Percentiles rank a stretch among this genome's conserved stretches.
These are phyloP conservation scores for Forbesichthys papilliferus DNA, from an alignment of 2,113 vertebrate genomes.

Conservation along the genomic window DNA sequence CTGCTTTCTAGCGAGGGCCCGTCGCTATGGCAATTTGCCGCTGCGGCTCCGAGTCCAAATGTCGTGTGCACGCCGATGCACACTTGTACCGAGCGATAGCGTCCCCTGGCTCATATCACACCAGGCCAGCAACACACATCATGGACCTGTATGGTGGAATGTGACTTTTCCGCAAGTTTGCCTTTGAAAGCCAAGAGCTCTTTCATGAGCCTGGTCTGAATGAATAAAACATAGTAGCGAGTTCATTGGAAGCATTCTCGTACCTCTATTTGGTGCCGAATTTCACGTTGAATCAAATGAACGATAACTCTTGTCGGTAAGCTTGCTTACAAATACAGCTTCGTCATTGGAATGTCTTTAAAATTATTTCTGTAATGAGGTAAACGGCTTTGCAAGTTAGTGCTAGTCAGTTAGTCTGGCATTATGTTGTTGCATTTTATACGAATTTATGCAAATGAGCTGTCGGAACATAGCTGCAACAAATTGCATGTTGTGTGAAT, in stretches of 20 bases:
- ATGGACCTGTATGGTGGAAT: conserved; percentile 70
- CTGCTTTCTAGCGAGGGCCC: conserved; percentile 55
- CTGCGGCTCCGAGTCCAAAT: conserved; percentile 72
- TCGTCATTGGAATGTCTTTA: conserved; percentile 50
- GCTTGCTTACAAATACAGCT: conserved; percentile 52
- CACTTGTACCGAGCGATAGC: conserved; percentile 79
- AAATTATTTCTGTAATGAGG: conserved; percentile 59
- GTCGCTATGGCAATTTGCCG: conserved; percentile 80
- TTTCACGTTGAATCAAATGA: conserved; percentile 45
- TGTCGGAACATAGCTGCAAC: conserved; percentile 77
- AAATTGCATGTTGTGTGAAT: conserved; percentile 79
- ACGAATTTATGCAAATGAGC: conserved; percentile 88
- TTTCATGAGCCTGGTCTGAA: conserved; percentile 58
- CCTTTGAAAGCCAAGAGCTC: conserved; percentile 56
- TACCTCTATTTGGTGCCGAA: conserved; percentile 37
- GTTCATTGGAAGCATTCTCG: conserved; percentile 34
- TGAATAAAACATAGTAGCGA: conserved; percentile 50
- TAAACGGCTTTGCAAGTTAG: conserved; percentile 49
- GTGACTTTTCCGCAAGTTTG: conserved; percentile 59
- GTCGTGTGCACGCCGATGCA: conserved; percentile 83
- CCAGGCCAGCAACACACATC: conserved; percentile 65
- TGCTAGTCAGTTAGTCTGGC: conserved; percentile 57
- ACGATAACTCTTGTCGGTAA: conserved; percentile 51
- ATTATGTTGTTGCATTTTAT: conserved; percentile 83
- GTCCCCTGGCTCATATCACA: conserved; percentile 65